These are phyloP conservation scores for Enteromius radiatus DNA, from an alignment of 2,797 vertebrate species.

Conservation along the genomic window DNA sequence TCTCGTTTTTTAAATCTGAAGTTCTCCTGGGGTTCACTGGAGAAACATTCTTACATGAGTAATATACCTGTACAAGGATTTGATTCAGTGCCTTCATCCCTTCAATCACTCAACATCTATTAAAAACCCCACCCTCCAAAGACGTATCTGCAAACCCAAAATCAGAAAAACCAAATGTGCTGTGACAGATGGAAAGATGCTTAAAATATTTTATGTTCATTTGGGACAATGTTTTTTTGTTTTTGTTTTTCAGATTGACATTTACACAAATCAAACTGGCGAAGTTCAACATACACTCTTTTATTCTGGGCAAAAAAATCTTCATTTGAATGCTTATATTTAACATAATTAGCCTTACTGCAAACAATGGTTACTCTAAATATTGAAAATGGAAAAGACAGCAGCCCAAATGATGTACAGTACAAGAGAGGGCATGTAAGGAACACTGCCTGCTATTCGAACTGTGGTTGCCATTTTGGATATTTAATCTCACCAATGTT, in stretches of 20 bases:
- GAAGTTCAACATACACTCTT: not conserved
- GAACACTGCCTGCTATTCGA: slow-evolving; percentile 40
- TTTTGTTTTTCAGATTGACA: not conserved
- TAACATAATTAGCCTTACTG: not conserved
- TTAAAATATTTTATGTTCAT: not conserved
- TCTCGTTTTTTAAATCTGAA: not conserved
- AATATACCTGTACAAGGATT: not conserved
- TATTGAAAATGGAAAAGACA: slow-evolving; percentile 37
- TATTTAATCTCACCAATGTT: slow-evolving; percentile 28
- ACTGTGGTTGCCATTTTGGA: slow-evolving; percentile 43
- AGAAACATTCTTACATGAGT: no score
- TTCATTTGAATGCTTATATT: not conserved
- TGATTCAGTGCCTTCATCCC: not conserved
- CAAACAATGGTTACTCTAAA: slow-evolving; percentile 15
- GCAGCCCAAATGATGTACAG: slow-evolving; percentile 26
- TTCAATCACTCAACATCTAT: not conserved
- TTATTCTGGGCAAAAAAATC: not conserved
- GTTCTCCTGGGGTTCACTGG: not conserved
- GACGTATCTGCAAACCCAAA: not conserved
- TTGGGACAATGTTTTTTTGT: not conserved
- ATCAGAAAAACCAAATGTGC: not conserved
- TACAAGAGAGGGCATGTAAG: slow-evolving; percentile 32
- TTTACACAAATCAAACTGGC: not conserved
- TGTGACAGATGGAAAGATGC: not conserved
- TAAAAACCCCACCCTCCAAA: not conserved